phyloP scores from a whole-genome alignment of 2,888 invertebrate genomes.

The Chouioia cunea region DNA sequence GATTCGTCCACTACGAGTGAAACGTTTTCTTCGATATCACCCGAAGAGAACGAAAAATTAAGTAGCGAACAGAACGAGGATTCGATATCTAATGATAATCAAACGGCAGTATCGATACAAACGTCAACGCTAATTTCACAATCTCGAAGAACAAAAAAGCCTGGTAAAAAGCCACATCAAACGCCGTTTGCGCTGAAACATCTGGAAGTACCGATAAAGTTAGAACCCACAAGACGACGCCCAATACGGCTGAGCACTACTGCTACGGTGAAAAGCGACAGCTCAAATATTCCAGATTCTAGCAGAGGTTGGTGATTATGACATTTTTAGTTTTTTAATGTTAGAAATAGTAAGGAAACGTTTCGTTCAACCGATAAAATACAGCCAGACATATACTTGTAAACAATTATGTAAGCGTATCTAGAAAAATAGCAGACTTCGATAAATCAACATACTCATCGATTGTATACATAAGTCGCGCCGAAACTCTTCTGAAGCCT shows the following conservation, averaged over 20 bases:
- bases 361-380: too few relatives aligned
- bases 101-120: constrained; percentile 3
- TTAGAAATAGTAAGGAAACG: too few relatives aligned
- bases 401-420: too few relatives aligned
- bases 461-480: too few relatives aligned
- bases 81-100: not conserved
- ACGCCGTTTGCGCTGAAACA: constrained; percentile 47
- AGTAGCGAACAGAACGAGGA: not conserved
- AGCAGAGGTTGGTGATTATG: not conserved
- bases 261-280: constrained; percentile 1
- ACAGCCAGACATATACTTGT: too few relatives aligned
- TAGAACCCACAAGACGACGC: constrained; percentile 24
- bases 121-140: not conserved
- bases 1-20: not conserved
- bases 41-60: not conserved
- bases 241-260: not conserved
- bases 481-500: too few relatives aligned
- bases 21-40: not conserved
- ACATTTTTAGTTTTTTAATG: not conserved
- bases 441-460: too few relatives aligned
- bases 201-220: constrained; percentile 43
- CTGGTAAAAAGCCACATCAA: constrained; percentile 43
- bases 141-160: not conserved
- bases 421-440: too few relatives aligned
- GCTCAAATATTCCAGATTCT: not conserved